phyloP scores from a whole-genome alignment of 2,888 invertebrate genomes.

The Muschampia plurimacula region DNA sequence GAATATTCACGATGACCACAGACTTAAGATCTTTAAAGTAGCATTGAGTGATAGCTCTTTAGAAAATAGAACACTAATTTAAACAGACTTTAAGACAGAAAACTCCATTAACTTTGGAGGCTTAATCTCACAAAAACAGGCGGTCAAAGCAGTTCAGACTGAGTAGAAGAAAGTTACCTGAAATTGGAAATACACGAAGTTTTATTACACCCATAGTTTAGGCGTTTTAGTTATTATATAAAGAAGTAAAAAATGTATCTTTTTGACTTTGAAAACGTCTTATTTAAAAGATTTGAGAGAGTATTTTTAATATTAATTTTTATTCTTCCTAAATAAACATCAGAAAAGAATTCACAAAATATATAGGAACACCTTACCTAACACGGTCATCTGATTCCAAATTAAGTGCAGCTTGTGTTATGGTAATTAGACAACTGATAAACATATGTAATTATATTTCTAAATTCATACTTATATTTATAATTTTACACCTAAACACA shows the following conservation, averaged over 20 bases:
- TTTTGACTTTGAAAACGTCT: neutral
- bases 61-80: slow-evolving; percentile 31
- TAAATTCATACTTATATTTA: too few relatives aligned
- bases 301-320: too few relatives aligned
- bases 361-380: too few relatives aligned
- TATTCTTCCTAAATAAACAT: too few relatives aligned
- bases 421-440: too few relatives aligned
- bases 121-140: slow-evolving; percentile 48
- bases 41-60: neutral
- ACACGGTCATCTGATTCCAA: too few relatives aligned
- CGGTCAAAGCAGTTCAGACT: slow-evolving; percentile 46
- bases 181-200: slow-evolving; percentile 40
- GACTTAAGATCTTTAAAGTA: neutral
- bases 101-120: slow-evolving; percentile 47
- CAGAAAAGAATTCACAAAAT: too few relatives aligned
- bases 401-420: too few relatives aligned
- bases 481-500: too few relatives aligned
- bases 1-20: too few relatives aligned
- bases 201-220: neutral
- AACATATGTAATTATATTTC: too few relatives aligned
- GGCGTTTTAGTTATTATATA: neutral
- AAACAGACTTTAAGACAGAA: slow-evolving; percentile 36
- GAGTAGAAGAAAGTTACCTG: slow-evolving; percentile 44
- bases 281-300: too few relatives aligned
- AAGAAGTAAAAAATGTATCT: neutral